Percentiles rank a stretch among this genome's conserved stretches.
Conservation (phyloP, 2,888 invertebrate species). For the Hyles lineata region DNA sequence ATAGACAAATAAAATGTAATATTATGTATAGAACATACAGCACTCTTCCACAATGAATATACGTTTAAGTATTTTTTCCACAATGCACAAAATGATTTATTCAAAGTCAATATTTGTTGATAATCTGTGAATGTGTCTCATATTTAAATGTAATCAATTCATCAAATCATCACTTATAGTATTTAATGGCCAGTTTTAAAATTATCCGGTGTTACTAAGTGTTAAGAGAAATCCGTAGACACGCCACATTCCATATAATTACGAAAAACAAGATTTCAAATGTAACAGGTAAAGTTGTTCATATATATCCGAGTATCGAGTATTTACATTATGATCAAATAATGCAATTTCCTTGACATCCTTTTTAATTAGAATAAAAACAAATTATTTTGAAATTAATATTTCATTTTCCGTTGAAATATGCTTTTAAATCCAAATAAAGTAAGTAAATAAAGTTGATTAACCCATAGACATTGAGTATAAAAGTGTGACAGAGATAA, state of each 20-base stretch:
- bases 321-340: neutral
- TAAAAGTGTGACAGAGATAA: too few relatives aligned
- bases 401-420: too few relatives aligned
- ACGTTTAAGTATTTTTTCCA: too few relatives aligned
- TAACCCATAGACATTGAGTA: too few relatives aligned
- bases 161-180: constrained; percentile 25
- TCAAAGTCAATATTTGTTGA: neutral
- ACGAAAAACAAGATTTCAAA: constrained; percentile 27
- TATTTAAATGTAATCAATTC: constrained; percentile 16
- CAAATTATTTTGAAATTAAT: neutral
- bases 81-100: neutral
- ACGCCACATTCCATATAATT: constrained; percentile 21
- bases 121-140: constrained; percentile 21
- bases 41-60: too few relatives aligned
- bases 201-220: constrained; percentile 22
- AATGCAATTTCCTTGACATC: neutral
- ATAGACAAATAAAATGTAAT: too few relatives aligned
- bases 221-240: constrained; percentile 13
- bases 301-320: neutral
- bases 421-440: too few relatives aligned
- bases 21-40: too few relatives aligned
- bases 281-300: constrained; percentile 7
- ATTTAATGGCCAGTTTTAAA: constrained; percentile 30
- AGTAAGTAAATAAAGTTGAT: too few relatives aligned
- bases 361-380: neutral